phyloP scores from a whole-genome alignment of 2,797 vertebrate genomes.

The Cyprinella venusta region DNA sequence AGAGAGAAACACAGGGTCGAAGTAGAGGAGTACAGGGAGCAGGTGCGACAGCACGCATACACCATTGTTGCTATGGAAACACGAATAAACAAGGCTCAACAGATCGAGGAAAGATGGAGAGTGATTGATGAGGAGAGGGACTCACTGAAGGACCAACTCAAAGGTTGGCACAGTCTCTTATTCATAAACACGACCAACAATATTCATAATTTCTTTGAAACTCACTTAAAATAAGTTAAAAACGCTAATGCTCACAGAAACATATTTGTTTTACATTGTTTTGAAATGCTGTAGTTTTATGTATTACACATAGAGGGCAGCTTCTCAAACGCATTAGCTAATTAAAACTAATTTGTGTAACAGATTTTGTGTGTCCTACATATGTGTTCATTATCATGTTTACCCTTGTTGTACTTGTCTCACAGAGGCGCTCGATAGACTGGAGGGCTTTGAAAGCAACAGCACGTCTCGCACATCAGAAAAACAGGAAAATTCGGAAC shows the following conservation, averaged over 20 bases:
- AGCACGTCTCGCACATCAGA: background rate
- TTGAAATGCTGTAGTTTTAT: background rate
- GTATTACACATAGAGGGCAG: background rate
- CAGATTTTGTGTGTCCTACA: constrained; percentile 1
- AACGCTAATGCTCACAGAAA: no score
- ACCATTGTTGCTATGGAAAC: constrained; percentile 80
- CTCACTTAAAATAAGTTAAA: background rate
- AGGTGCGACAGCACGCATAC: constrained; percentile 79
- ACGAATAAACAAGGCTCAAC: constrained; percentile 50
- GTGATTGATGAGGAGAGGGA: constrained; percentile 72
- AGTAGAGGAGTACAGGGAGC: constrained; percentile 74
- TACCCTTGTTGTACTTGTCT: constrained; percentile 21
- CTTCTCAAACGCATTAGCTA: background rate
- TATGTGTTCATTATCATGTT: constrained; percentile 9
- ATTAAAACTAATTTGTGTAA: constrained; percentile 2
- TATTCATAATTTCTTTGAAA: background rate
- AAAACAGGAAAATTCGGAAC: constrained; percentile 28
- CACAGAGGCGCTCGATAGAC: constrained; percentile 44
- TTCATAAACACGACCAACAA: background rate
- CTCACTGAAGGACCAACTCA: constrained; percentile 50
- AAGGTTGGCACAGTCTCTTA: constrained; percentile 64
- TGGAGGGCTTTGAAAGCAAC: constrained; percentile 37
- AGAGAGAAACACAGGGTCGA: constrained; percentile 65
- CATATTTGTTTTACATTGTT: background rate
- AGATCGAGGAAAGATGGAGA: constrained; percentile 54